Base-by-base conservation (phyloP, 2,113 vertebrate species). In the Engraulis encrasicolus region DNA sequence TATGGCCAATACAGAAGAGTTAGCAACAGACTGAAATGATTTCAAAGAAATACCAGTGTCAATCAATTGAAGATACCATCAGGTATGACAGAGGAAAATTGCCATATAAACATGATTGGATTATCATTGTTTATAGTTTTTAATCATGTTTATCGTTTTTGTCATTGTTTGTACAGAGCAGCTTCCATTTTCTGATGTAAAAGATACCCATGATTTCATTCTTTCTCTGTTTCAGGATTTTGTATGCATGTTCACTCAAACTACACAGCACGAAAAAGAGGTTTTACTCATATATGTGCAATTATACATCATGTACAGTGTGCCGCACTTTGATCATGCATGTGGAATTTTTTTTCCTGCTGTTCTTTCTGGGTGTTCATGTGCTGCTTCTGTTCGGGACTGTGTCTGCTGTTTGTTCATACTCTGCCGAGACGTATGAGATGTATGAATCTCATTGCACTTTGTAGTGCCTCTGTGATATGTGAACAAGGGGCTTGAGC, bases 281-380 rank as follows among this genome's bases (percentile, higher is more conserved):
- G n/a, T n/a, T 66, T 66, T 11, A 66, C 58, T 66, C 31, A 11
- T 23, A 61, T 61, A 27, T 27, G 15, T 14, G 23, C 58, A 66
- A 66, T 66, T 66, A 66, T 11, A 66, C 58, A 66, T 66, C 58
- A 66, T 66, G 58, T 66, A 66, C 58, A 6, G 23, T 66, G 58
- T 31, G 7, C 23, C 31, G 23, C 58, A 27, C 58, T 66, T 66
- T 66, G 58, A 66, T 66, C 58, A 66, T 2, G 23, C 1, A 66
- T 66, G 58, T n/a, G n/a, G n/a, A n/a, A n/a, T 66, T 66, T 54
- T 9, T 23, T 66, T 66, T 27, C 58, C 58, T 31, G 58, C 15
- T 31, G 7, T 66, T 31, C 58, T n/a, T n/a, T 66, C 58, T 31
- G 11, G 58, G 58, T 66, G 58, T 66, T 66, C 54, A 66, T 66